Base-by-base conservation (phyloP, 2,797 vertebrate species). In the Bovichtus diacanthus region DNA sequence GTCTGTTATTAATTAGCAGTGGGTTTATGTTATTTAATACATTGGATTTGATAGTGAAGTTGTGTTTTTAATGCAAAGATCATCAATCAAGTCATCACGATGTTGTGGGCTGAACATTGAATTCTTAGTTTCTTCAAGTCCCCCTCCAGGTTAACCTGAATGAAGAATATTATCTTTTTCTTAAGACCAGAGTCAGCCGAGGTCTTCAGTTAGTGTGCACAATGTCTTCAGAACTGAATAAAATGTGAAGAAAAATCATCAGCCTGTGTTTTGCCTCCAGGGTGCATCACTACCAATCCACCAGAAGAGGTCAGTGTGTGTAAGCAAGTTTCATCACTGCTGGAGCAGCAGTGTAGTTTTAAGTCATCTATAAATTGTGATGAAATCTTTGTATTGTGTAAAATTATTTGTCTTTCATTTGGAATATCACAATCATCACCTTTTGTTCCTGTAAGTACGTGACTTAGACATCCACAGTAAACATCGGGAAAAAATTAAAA, bases 251-350 rank as follows among this genome's bases (percentile, higher is more conserved):
- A 29, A 36, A 67, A 29, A 21, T 5, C 5, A 12, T 4, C n/a
- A 15, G 25, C 4, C 2, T 27, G 11, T 63, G 10, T 56, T 65
- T 50, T 63, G 19, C 11, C 10, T 23, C 0, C 8, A 18, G 21
- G 7, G 21, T 75, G 77, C 54, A 78, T 46, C 49, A 5, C 59
- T 46, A 1, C 16, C 10, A 2, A 34, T 23, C 10, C 5, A 18
- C 76, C 87, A 81, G 31, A 19, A 80, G 88, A 70, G 70, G 80
- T 72, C 82, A 62, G 55, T 74, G 61, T 74, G 43, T 70, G 25
- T 0, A 2, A 51, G 13, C 23, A 29, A 2, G 43, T 54, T 38
- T 58, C 5, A 70, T 27, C 44, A 39, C 4, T 16, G 41, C 10
- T 47, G 53, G 15, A 23, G 9, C 44, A 56, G 38, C 47, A 9